Base-by-base conservation (phyloP, 2,888 invertebrate genomes). In the Pollenia angustigena region DNA sequence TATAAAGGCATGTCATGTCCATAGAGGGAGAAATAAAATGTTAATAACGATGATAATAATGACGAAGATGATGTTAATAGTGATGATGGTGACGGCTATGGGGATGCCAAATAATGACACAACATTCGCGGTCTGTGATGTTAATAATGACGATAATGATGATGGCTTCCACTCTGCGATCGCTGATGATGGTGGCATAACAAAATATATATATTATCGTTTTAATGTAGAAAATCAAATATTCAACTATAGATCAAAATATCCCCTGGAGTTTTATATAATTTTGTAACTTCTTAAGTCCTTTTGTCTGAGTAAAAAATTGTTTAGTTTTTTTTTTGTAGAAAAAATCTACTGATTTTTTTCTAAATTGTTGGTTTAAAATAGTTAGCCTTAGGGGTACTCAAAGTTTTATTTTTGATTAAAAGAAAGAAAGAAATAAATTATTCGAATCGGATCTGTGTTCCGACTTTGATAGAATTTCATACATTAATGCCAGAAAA, bases 1-100 rank as follows among this genome's bases (percentile, higher is more conserved):
- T 86, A 83, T 83, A 72, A 52, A 81, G 86, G 42, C 72, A 78
- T 32, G 32, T 56, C 23, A 74, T 84, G 80, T 23, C 87, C 87
- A 87, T 81, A 84, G 68, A 81, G 71, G 87, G 78, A 84, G 84
- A 74, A 54, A 81, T 76, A 82, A 64, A 81, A 78, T 84, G 80
- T 80, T 78, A 64, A 83, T 62, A 74, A 72, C 76, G 79, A 54
- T 54, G 60, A 62, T 69, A 74, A 58, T 78, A 66, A 50, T 62
- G 76, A 85, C 66, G 71, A 64, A 50, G 40, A 72, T 66, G 64
- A 60, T 84, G 84, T 46, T 75, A 60, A 82, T 68, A 44, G 68
- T 72, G 64, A 54, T 44, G 50, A 66, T 62, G 68, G 40, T 54
- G 74, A 71, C 40, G 60, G 23, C 71, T 54, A 46, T 66, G 66